Percentiles rank a stretch among this genome's conserved stretches.
Evolutionary conservation across 2,888 invertebrate genomes (phyloP).

Genomic region (Argynnis bischoffii): DNA sequence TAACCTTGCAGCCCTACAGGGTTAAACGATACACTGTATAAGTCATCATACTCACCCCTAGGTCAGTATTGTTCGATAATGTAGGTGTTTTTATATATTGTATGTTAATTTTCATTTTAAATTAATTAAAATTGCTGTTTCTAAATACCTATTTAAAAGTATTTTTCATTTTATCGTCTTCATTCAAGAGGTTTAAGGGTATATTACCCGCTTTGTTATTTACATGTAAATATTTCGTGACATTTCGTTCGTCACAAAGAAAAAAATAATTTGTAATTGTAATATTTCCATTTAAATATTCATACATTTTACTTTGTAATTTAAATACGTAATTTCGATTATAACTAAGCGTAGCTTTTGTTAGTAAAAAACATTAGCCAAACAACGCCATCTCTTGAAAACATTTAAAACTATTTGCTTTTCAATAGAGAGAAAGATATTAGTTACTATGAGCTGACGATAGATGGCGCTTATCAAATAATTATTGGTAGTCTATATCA

Average conservation of each 20-base stretch:
- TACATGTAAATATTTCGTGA: too few species aligned
- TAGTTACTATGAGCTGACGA: not conserved
- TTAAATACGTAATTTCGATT: too few species aligned
- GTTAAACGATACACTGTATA: conserved; percentile 76
- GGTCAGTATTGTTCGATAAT: conserved; percentile 70
- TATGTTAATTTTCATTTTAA: conserved; percentile 43
- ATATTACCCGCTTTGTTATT: too few species aligned
- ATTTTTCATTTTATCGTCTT: not conserved
- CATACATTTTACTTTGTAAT: too few species aligned
- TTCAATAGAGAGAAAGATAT: not conserved
- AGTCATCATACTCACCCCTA: conserved; percentile 52
- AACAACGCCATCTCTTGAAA: conserved; percentile 2
- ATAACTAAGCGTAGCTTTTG: not conserved
- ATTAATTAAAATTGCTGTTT: not conserved
- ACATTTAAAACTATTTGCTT: not conserved
- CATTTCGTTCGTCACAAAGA: too few species aligned
- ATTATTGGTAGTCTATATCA: too few species aligned
- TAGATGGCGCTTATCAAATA: conserved; percentile 23
- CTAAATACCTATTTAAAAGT: conserved; percentile 3
- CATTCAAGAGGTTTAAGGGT: too few species aligned
- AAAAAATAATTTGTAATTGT: too few species aligned
- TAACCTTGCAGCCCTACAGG: conserved; percentile 75
- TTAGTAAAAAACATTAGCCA: not conserved
- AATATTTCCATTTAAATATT: too few species aligned
- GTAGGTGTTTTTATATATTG: conserved; percentile 49